Evolutionary conservation across 2,797 vertebrate species (phyloP).

Genomic region (Danionella dracula): DNA sequence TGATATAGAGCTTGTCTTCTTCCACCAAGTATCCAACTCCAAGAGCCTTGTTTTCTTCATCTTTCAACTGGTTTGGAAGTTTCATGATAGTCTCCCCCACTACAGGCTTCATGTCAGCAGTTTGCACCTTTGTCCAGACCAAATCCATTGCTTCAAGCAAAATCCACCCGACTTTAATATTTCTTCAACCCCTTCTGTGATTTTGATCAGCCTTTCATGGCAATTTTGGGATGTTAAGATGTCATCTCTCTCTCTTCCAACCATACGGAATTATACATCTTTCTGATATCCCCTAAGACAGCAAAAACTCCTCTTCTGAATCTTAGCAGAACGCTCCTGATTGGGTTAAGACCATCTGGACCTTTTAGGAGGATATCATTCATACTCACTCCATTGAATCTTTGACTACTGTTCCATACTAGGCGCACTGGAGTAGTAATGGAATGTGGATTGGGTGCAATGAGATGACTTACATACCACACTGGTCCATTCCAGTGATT

Average conservation of each 20-base stretch:
- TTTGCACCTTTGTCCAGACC: background rate
- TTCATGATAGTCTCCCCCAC: no score
- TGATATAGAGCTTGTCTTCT: no score
- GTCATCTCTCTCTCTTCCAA: no score
- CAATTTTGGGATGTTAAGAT: no score
- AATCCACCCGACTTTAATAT: background rate
- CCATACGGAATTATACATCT: constrained; percentile 33
- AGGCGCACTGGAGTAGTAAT: background rate
- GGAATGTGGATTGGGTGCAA: background rate
- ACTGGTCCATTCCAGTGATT: no score
- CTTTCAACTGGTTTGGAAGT: no score
- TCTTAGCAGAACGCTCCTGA: no score
- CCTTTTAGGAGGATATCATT: constrained; percentile 27
- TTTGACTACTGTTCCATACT: constrained; percentile 29
- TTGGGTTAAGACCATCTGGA: background rate
- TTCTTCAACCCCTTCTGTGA: background rate
- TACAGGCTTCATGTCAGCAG: no score
- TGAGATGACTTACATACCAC: no score
- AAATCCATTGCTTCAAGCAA: background rate
- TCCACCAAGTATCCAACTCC: background rate
- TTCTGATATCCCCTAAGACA: constrained; percentile 29
- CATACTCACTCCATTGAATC: background rate
- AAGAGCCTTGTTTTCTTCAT: background rate
- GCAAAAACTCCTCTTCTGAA: no score
- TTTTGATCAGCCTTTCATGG: no score